A percentile compares a stretch with the other conserved stretches of the same genome.
Conservation (phyloP, 2,113 vertebrate genomes). For the Onychostruthus taczanowskii region DNA sequence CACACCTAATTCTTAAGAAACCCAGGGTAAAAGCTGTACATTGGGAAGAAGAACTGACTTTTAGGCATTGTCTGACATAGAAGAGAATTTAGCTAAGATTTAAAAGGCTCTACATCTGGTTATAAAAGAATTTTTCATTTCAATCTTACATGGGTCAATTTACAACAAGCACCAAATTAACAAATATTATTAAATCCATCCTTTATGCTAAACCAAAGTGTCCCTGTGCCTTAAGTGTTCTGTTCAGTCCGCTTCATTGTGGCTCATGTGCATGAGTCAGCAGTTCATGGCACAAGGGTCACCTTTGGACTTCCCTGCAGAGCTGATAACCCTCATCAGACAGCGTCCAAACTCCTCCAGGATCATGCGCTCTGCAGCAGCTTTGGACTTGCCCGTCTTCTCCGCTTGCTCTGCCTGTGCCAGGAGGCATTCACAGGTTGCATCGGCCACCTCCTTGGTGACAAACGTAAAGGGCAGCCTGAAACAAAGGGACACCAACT, state of each 20-base stretch:
- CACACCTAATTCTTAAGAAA: constrained; percentile 60
- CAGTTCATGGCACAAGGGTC: constrained; percentile 92
- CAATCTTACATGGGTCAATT: constrained; percentile 60
- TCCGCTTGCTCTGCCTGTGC: constrained; percentile 91
- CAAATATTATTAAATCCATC: constrained; percentile 53
- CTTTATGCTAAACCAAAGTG: constrained; percentile 60
- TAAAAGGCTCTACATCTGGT: constrained; percentile 67
- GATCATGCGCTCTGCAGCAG: constrained; percentile 88
- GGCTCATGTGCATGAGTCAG: constrained; percentile 66
- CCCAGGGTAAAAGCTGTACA: constrained; percentile 67
- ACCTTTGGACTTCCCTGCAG: constrained; percentile 92
- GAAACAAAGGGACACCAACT: not conserved
- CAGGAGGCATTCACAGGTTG: constrained; percentile 93
- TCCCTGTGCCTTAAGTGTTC: constrained; percentile 69
- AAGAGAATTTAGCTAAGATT: constrained; percentile 66
- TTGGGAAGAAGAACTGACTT: constrained; percentile 59
- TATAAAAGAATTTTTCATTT: constrained; percentile 70
- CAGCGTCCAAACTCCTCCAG: constrained; percentile 98
- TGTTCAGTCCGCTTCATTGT: not conserved
- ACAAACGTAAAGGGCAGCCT: constrained; percentile 96
- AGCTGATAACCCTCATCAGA: constrained; percentile 95
- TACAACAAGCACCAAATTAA: constrained; percentile 75
- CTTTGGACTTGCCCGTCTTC: constrained; percentile 84
- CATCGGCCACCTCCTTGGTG: constrained; percentile 95
- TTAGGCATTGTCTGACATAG: constrained; percentile 54